These are phyloP conservation scores for Agrotis puta DNA, from an alignment of 2,888 invertebrate genomes.

Conservation along the genomic window DNA sequence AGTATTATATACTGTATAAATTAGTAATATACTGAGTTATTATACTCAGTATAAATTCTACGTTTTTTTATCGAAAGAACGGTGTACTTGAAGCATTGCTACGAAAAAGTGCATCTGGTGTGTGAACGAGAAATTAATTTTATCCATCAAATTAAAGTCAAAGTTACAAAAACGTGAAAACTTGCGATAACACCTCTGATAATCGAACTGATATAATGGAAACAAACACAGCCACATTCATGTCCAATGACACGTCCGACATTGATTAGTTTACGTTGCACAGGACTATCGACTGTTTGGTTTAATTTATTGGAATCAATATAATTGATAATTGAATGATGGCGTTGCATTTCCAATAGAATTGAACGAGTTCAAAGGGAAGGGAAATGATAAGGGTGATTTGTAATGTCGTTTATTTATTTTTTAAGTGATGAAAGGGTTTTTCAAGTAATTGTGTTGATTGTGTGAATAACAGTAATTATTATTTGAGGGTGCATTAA, in stretches of 20 bases:
- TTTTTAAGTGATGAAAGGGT: constrained; percentile 42
- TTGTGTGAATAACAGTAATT: constrained; percentile 26
- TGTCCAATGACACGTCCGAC: constrained; percentile 55
- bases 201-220: constrained; percentile 19
- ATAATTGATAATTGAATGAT: constrained; percentile 61
- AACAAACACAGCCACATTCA: constrained; percentile 50
- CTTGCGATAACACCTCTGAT: no score
- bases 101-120: no score
- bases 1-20: no score
- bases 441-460: constrained; percentile 36
- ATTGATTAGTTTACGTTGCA: constrained; percentile 63
- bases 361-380: constrained; percentile 45
- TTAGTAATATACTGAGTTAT: no score
- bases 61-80: no score
- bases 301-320: constrained; percentile 62
- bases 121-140: no score
- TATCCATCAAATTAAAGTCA: no score
- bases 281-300: constrained; percentile 56
- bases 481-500: constrained; percentile 4
- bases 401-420: constrained; percentile 31
- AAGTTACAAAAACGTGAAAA: no score
- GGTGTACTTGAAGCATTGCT: no score
- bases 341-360: constrained; percentile 53
- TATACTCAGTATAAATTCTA: no score
- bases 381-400: constrained; percentile 49